Conservation (phyloP, 2,113 vertebrate genomes). For the Platichthys stellatus region DNA sequence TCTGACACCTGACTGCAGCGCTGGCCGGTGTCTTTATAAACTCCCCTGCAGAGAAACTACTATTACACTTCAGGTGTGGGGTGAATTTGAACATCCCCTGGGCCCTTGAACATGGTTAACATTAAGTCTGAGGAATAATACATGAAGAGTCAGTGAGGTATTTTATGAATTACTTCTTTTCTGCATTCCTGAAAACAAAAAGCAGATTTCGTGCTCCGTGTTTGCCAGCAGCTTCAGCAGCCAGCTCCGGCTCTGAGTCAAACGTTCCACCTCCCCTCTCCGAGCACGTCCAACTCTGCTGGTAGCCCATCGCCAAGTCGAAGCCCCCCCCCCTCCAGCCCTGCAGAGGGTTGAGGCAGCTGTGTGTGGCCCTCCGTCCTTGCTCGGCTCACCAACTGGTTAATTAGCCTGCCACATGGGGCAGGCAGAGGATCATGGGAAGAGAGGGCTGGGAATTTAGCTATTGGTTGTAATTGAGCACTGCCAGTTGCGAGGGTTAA, state of each 20-base stretch:
- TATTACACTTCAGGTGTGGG: slow-evolving; percentile 30
- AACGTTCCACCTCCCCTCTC: slow-evolving; percentile 69
- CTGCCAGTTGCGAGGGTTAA: slow-evolving; percentile 8
- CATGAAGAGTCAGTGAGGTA: slow-evolving; percentile 19
- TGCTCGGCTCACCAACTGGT: slow-evolving; percentile 59
- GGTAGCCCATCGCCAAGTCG: slow-evolving; percentile 17
- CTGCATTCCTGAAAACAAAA: slow-evolving; percentile 6
- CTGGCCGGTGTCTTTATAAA: slow-evolving; percentile 49
- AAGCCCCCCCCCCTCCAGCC: slow-evolving; percentile 31
- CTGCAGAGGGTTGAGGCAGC: slow-evolving; percentile 54
- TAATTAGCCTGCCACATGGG: slow-evolving; percentile 78
- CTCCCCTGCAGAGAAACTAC: slow-evolving; percentile 20
- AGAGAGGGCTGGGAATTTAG: slow-evolving; percentile 50
- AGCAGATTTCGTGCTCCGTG: slow-evolving; percentile 28
- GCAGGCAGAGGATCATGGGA: slow-evolving; percentile 26
- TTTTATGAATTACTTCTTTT: slow-evolving; percentile 21
- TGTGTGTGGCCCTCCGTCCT: slow-evolving; percentile 73
- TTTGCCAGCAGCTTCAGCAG: slow-evolving; percentile 39
- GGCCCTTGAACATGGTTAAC: background rate
- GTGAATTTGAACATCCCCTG: slow-evolving; percentile 24
- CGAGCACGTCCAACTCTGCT: slow-evolving; percentile 45
- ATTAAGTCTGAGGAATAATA: background rate
- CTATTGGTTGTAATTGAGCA: slow-evolving; percentile 57
- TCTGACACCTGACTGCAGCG: slow-evolving; percentile 61
- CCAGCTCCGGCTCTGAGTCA: slow-evolving; percentile 58